These are phyloP conservation scores for Pteria penguin DNA, from an alignment of 2,888 invertebrate species.

Conservation along the genomic window DNA sequence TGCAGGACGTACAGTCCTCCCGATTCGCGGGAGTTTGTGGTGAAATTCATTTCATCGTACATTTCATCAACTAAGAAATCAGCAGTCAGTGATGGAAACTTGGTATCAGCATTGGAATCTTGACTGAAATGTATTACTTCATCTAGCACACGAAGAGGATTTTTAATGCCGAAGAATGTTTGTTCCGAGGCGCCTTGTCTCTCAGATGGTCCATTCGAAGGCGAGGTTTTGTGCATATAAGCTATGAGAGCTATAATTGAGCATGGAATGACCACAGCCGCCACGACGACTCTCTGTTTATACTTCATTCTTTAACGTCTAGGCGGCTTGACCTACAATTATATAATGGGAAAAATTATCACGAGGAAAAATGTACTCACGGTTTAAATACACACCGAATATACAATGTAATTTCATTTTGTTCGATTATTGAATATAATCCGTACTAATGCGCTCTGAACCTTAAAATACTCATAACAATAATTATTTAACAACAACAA, in stretches of 20 bases:
- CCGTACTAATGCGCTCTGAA: too few relatives aligned
- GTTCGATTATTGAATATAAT: too few relatives aligned
- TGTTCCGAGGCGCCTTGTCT: background rate
- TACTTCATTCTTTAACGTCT: constrained; percentile 36
- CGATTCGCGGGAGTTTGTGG: constrained; percentile 14
- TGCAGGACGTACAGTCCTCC: constrained; percentile 31
- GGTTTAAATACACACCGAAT: too few relatives aligned
- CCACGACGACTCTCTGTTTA: constrained; percentile 22
- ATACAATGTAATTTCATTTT: too few relatives aligned
- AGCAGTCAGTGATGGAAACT: background rate
- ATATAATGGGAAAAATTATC: too few relatives aligned
- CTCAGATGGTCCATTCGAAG: background rate
- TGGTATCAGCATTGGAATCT: background rate
- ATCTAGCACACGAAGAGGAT: background rate
- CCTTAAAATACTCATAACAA: too few relatives aligned
- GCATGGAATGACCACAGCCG: background rate
- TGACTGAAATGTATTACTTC: background rate
- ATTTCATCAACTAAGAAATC: constrained; percentile 33
- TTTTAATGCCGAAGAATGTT: background rate
- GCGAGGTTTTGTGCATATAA: background rate
- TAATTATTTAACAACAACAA: too few relatives aligned
- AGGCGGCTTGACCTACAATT: too few relatives aligned
- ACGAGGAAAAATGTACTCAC: too few relatives aligned
- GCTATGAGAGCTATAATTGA: background rate
- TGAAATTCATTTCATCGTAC: constrained; percentile 38